Percentiles rank a stretch among this genome's conserved stretches.
Evolutionary conservation across 2,797 vertebrate species (phyloP).

Genomic region (Typhlichthys subterraneus): DNA sequence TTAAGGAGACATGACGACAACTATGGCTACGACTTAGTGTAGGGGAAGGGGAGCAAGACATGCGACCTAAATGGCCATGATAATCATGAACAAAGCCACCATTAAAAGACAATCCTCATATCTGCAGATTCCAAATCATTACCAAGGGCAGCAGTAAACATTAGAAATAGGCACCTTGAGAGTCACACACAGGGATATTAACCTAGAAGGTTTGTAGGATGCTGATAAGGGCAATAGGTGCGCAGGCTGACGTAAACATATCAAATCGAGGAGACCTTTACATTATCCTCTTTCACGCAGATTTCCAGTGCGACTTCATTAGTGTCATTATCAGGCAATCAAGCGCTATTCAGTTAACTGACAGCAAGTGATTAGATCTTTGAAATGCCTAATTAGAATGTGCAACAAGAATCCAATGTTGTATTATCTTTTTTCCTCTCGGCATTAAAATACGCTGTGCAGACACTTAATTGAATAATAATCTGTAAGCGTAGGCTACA

Average conservation of each 20-base stretch:
- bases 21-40: constrained; percentile 62
- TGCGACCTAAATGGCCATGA: constrained; percentile 79
- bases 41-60: constrained; percentile 67
- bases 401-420: constrained; percentile 54
- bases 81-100: constrained; percentile 81
- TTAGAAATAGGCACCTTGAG: constrained; percentile 68
- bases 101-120: constrained; percentile 77
- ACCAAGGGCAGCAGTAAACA: constrained; percentile 73
- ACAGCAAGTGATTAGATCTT: constrained; percentile 50
- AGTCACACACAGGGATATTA: constrained; percentile 62
- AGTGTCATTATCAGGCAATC: constrained; percentile 74
- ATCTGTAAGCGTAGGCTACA: background rate
- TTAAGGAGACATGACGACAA: constrained; percentile 77
- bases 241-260: constrained; percentile 67
- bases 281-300: constrained; percentile 69
- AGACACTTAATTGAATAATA: constrained; percentile 36
- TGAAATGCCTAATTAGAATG: constrained; percentile 69
- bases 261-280: constrained; percentile 74
- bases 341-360: constrained; percentile 67
- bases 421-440: constrained; percentile 37
- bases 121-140: constrained; percentile 79
- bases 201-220: constrained; percentile 58
- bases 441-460: constrained; percentile 38
- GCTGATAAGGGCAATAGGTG: constrained; percentile 66
- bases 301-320: constrained; percentile 61